These are phyloP conservation scores for Laterallus jamaicensis DNA, from an alignment of 2,113 vertebrate genomes.

Conservation along the genomic window DNA sequence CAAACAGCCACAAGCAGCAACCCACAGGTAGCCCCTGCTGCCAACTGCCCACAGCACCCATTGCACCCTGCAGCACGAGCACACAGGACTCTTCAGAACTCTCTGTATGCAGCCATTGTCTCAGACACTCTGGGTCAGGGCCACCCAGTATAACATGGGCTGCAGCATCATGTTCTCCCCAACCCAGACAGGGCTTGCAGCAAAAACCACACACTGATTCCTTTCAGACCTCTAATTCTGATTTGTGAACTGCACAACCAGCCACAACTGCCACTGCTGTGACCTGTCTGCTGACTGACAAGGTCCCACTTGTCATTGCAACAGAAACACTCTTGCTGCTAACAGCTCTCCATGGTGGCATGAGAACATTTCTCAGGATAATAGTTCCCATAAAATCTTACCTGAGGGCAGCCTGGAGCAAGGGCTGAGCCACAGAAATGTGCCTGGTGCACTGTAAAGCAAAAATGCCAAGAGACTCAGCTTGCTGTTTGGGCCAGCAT, in stretches of 20 bases:
- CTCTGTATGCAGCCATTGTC: neutral
- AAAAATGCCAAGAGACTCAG: neutral
- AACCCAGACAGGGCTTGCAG: neutral
- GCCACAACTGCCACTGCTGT: neutral
- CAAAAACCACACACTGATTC: neutral
- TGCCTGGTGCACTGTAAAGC: neutral
- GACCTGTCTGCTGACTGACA: neutral
- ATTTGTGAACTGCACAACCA: neutral
- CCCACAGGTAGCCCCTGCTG: neutral
- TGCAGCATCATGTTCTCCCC: neutral
- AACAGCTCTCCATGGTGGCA: neutral
- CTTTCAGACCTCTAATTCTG: neutral
- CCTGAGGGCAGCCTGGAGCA: neutral
- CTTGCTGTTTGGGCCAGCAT: neutral
- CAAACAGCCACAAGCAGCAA: neutral
- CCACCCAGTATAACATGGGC: neutral
- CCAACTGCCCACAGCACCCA: neutral
- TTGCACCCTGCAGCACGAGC: neutral
- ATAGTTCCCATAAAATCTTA: neutral
- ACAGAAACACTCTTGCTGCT: neutral
- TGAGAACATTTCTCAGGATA: neutral
- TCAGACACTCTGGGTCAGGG: neutral
- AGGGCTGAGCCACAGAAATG: neutral
- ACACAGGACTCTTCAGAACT: neutral
- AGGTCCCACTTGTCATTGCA: neutral